Evolutionary conservation across 2,797 vertebrate genomes (phyloP).

Genomic region (Typhlichthys eigenmanni): DNA sequence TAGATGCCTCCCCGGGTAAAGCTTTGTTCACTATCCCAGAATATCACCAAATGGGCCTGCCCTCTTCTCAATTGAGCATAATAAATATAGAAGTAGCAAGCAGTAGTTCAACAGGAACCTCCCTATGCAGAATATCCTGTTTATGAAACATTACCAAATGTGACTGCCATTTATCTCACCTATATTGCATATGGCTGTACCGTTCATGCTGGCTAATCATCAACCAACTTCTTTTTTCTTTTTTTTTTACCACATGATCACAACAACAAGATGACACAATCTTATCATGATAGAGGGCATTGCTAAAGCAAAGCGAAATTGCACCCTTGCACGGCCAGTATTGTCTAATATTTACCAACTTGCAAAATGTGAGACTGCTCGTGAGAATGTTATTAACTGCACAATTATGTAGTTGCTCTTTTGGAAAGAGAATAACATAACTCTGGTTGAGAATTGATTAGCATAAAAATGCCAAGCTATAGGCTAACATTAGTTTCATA

Average conservation of each 20-base stretch:
- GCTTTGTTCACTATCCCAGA: conserved; percentile 31
- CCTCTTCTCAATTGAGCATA: conserved; percentile 14
- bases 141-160: conserved; percentile 6
- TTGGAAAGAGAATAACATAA: no score
- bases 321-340: no score
- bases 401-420: no score
- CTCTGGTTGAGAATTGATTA: no score
- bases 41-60: not conserved
- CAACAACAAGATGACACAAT: no score
- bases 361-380: no score
- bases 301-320: no score
- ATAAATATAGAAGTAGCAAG: conserved; percentile 23
- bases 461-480: not conserved
- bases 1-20: conserved; percentile 3
- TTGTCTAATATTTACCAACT: no score
- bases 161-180: not conserved
- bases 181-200: not conserved
- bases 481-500: not conserved
- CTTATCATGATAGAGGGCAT: no score
- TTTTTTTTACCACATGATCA: no score
- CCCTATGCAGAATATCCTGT: conserved; percentile 10
- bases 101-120: not conserved
- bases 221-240: no score
- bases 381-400: no score
- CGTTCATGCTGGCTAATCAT: not conserved